Base-by-base conservation (phyloP, 2,113 vertebrate genomes). In the Tamias sibiricus region DNA sequence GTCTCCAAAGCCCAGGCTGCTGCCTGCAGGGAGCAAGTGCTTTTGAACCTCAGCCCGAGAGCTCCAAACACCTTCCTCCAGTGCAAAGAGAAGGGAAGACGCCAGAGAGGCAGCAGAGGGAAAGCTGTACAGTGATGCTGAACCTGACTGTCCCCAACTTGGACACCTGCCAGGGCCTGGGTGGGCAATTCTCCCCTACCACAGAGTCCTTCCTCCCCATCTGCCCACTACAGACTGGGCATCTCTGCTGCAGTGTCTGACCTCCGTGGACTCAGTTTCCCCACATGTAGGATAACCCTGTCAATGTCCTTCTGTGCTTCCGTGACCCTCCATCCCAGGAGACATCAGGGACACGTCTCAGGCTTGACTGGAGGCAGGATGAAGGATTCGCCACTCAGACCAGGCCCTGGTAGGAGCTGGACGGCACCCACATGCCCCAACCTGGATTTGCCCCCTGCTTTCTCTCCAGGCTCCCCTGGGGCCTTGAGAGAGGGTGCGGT, bases 401-500 rank as follows among this genome's bases (percentile, higher is more conserved):
- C 82, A 69, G 71, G 57, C 40, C 40, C 26, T 14, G 12, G 47
- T 28, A n/a, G 72, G 30, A n/a, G 28, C 74, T 22, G n/a, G 87
- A 54, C n/a, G 74, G 37, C 14, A 17, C 8, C 4, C 9, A 6
- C 1, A 6, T n/a, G 40, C 62, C 84, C 74, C 3, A 22, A 90
- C 66, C 92, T 8, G 2, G 7, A 77, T 93, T 91, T 64, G 74
- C 94, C 85, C 85, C 57, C 42, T 0, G 2, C 30, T 28, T 30
- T n/a, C 12, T 83, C 49, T 35, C 22, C 2, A 12, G 91, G 49
- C 26, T 66, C 20, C 66, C 79, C 83, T 3, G 24, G 52, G 59
- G 85, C 88, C 93, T 69, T 8, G 20, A 42, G 83, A 57, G 24
- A 66, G 96, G 97, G 96, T 24, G 44, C 2, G 69, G 96, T 68